Base-by-base conservation (phyloP, 2,888 invertebrate genomes). In the Mimas tiliae region DNA sequence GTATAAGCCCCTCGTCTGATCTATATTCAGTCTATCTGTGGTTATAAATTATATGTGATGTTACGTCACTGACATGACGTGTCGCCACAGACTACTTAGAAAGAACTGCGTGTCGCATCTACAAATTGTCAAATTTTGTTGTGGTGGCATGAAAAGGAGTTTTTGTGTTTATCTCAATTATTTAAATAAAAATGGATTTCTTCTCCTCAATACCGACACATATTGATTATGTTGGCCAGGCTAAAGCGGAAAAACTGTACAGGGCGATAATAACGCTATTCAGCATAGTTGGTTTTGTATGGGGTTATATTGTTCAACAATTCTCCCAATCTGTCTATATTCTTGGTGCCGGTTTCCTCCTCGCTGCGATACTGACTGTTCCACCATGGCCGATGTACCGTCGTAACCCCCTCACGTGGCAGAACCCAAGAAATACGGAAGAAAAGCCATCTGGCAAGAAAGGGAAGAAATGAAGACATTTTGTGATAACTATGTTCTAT, bases 371-470 rank as follows among this genome's bases (percentile, higher is more conserved):
- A 81, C 87, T 98, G 55, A 98, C 98, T 0, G 96, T 99, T 78
- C 98, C 98, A 34, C 98, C 98, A n/a, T 99, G 99, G 98, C 98
- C 98, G 0, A 97, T 98, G 95, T 99, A 98, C 82, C 95, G 98
- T 70, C 95, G 95, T 71, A 97, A 97, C 82, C 96, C 98, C 1
- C 91, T 99, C 6, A 96, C 96, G 71, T 99, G 99, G 99, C 98
- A 98, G 84, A 98, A 97, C 83, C 95, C 96, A 62, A 88, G 79
- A 72, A 92, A 70, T 68, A 77, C 82, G 8, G 93, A 93, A 87
- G 94, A 88, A 67, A 89, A 90, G 80, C 81, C 84, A 65, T 80
- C 94, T 34, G 85, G 88, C 72, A 95, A 95, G 74, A 95, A 95
- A 81, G 94, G 94, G 68, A 95, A 95, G 78, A 94, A 94, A 74